These are phyloP conservation scores for Pteronotus mesoamericanus DNA, from an alignment of 2,797 vertebrate species.

Conservation along the genomic window DNA sequence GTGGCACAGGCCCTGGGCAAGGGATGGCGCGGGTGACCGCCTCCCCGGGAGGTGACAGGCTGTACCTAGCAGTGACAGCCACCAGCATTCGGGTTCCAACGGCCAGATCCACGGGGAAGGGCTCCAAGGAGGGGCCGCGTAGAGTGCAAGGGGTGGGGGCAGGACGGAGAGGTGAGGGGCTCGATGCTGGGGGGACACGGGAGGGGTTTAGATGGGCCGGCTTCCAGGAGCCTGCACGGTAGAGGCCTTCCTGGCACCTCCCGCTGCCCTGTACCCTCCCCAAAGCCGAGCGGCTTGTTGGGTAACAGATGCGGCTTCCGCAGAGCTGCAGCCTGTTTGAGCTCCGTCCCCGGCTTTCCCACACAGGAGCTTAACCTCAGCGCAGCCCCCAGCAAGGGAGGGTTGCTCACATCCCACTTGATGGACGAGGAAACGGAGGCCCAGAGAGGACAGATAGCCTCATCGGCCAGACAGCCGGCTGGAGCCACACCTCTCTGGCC, in stretches of 20 bases:
- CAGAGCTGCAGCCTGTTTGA: no score
- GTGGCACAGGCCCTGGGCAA: not conserved
- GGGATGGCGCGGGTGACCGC: not conserved
- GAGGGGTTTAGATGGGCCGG: not conserved
- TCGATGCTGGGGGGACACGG: accelerated
- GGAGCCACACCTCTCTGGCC: not conserved
- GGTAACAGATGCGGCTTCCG: accelerated
- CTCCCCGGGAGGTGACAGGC: not conserved
- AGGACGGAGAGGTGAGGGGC: accelerated
- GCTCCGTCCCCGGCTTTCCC: not conserved
- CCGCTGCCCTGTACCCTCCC: not conserved
- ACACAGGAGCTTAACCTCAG: accelerated
- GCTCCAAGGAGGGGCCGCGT: accelerated
- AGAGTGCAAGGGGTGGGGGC: accelerated
- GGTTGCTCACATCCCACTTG: accelerated
- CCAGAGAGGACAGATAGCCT: not conserved
- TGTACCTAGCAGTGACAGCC: not conserved
- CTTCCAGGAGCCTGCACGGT: not conserved
- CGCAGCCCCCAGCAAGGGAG: not conserved
- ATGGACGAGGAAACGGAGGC: not conserved
- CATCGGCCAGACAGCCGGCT: not conserved
- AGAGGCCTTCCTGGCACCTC: not conserved
- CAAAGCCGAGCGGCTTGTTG: not conserved
- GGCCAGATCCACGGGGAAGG: not conserved
- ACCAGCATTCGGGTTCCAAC: not conserved